Evolutionary conservation across 2,888 invertebrate species (phyloP), one percentile per base, ranked within the genome.

Genomic region (Brenthis ino): DNA sequence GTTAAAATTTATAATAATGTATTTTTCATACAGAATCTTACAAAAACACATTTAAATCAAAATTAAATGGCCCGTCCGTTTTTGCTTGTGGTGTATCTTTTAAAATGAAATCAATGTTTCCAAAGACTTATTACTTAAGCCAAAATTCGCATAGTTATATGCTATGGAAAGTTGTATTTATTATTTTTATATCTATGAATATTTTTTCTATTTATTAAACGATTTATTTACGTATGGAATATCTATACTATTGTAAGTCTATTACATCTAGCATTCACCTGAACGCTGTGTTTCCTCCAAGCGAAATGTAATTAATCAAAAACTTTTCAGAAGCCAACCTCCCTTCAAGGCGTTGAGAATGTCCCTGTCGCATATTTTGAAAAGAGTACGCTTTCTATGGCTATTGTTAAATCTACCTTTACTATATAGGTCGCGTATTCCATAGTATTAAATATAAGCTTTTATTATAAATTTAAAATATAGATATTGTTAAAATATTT

Each of bases 281-380:
- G 88, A 86, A 69, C 71, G 69, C 69, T 55, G 87, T 89, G 88
- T 87, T 88, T 88, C 89, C 84, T 82, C 83, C 81, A 82, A 81
- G 82, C 84, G 81, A 89, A 88, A 89, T 85, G 90, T 90, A 92
- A 92, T 92, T 92, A 91, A 91, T 92, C 92, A 92, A 91, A 92
- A 91, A 91, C 84, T 90, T 92, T 85, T 79, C 80, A 80, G 81
- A 79, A 82, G 61, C 51, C 66, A 50, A 57, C 57, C 67, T 64
- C 71, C 71, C 72, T 68, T 55, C 57, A 43, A 73, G 72, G 72
- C 69, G 72, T 71, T 68, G 69, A 73, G 74, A 75, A 74, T 73
- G 75, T 74, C 69, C 66, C 65, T 69, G 72, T 57, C 75, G 70
- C 71, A 68, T 71, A 71, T 74, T 76, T 72, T 71, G 61, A 61